phyloP scores from a whole-genome alignment of 2,113 vertebrate genomes.

The Lophura nycthemera region DNA sequence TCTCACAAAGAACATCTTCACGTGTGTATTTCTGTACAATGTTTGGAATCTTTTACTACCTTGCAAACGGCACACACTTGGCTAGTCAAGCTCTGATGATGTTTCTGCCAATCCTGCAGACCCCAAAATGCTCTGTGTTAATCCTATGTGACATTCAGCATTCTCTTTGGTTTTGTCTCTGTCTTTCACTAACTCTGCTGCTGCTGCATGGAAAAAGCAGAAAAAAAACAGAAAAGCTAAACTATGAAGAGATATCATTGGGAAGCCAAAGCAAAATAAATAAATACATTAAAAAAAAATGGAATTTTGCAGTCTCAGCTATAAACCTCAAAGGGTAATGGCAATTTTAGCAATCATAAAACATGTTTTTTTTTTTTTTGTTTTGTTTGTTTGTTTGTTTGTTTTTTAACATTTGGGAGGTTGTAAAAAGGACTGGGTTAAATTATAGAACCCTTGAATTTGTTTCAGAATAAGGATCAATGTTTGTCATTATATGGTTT shows the following conservation, averaged over 20 bases:
- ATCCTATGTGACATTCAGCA: neutral
- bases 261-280: neutral
- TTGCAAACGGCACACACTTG: neutral
- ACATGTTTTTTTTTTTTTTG: no score
- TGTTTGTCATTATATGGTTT: neutral
- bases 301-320: neutral
- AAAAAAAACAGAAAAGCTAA: neutral
- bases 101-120: neutral
- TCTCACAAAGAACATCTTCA: neutral
- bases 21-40: neutral
- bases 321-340: neutral
- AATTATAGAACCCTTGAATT: neutral
- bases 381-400: no score
- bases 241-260: neutral
- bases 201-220: neutral
- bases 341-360: slow-evolving; percentile 7
- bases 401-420: neutral
- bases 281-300: no score
- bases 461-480: neutral
- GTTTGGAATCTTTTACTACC: neutral
- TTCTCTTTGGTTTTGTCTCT: neutral
- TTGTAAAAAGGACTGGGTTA: neutral
- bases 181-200: neutral
- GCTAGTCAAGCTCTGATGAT: neutral
- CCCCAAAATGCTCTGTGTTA: neutral